Base-by-base conservation (phyloP, 2,113 vertebrate genomes). In the Glaucomys volans region DNA sequence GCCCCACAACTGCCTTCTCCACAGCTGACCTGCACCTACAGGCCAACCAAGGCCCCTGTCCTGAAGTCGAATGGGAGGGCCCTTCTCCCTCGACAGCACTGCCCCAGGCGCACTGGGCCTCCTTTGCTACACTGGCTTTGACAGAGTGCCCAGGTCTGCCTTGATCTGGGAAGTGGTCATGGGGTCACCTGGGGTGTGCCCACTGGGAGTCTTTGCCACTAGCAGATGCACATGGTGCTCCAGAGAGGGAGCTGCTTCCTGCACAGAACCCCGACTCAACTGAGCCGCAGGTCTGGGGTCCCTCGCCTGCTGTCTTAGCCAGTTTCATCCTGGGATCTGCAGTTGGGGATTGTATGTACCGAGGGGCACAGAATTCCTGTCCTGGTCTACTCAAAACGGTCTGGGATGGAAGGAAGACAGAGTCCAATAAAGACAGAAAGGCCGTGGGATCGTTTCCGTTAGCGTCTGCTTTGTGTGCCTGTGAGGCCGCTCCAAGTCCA, bases 221-320 rank as follows among this genome's bases (percentile, higher is more conserved):
- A 67, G 75, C 0, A 47, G 57, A 67, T 50, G 12, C 9, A 37
- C 2, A 42, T 0, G 3, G 1, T 18, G 8, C 8, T 44, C 28
- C 35, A 30, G 20, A 64, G 0, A 3, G 0, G 24, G 57, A 42
- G 37, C 8, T 24, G 3, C 9, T 66, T 52, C 42, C 8, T 2
- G 42, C 44, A 4, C 1, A 5, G n/a, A 26, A 30, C 30, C 75
- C 30, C 35, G 62, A 4, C 17, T 66, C 80, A 40, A 40, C 52
- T 42, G 0, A 0, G 0, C 2, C 5, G 32, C 11, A 20, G 26
- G 37, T 32, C 37, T 37, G 16, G 2, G 50, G 28, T 8, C 0
- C 28, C 3, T 9, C 3, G 3, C 6, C 59, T 72, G 66, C 66
- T 30, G 66, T 42, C 44, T 4, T 30, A 75, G 8, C 75, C 20